Evolutionary conservation across 1,140 invertebrate genomes (phyloP), one percentile per base, ranked within the genome.

Genomic region (Liolophura sinensis): DNA sequence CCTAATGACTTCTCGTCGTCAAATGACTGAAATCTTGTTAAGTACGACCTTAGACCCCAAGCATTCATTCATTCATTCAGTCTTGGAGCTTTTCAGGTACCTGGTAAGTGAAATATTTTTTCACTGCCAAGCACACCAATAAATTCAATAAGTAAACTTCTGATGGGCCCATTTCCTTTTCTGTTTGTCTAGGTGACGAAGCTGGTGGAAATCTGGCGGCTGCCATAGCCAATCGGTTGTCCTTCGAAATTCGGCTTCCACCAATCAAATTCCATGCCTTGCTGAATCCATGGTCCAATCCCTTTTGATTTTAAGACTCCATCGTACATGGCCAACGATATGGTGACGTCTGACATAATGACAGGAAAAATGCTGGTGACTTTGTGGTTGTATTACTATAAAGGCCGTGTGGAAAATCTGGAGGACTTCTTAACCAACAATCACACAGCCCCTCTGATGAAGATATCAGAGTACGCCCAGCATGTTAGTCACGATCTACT

Each of bases 161-260:
- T n/a, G n/a, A n/a, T n/a, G n/a, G n/a, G 9, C 3, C 31, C 31
- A 40, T 5, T 24, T 20, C 22, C 11, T 52, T 27, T 58, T 58
- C 15, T 65, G 47, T 52, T 24, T 25, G 70, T 59, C 24, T 40
- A 79, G 78, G 78, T 16, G 79, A 81, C 51, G 73, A 74, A 68
- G 71, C 77, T 50, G 79, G 79, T 12, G 79, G 75, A 20, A 79
- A 80, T 61, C 60, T 79, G 18, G 72, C 74, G 18, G 74, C 74
- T 56, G 76, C 76, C 31, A 75, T 80, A 15, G 63, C 68, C 40
- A 55, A 70, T 9, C 59, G 73, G 16, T 58, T 81, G 31, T 40
- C 31, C 3, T 57, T 70, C 9, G 72, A 74, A 64, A 52, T 22
- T 9, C 3, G 31, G 20, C 49, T 70, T 15, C 76, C 68, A 1